These are phyloP conservation scores for Sisyra terminalis DNA, from an alignment of 2,888 invertebrate genomes.

Conservation along the genomic window DNA sequence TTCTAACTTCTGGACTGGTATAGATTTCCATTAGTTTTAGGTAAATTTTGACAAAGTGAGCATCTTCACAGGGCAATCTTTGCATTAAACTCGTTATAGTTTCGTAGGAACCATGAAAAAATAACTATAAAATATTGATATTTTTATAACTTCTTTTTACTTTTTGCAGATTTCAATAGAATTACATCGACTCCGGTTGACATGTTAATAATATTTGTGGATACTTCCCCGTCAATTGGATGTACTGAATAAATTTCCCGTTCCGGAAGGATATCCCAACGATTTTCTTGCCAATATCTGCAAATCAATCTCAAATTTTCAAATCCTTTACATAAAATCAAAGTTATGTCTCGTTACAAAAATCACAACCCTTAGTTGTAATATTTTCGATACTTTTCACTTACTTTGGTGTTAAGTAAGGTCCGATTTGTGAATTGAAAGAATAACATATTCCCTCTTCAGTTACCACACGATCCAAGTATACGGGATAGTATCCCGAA, in stretches of 20 bases:
- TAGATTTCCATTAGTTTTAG: constrained; percentile 22
- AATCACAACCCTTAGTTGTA: too few species aligned
- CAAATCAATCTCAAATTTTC: constrained; percentile 5
- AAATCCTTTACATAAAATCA: too few species aligned
- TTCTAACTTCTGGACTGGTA: constrained; percentile 20
- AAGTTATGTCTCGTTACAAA: too few species aligned
- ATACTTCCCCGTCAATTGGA: constrained; percentile 59
- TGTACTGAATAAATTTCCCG: constrained; percentile 39
- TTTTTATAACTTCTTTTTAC: background rate
- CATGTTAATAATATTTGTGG: constrained; percentile 53
- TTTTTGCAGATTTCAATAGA: background rate
- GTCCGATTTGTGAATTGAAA: constrained; percentile 45
- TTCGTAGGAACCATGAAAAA: constrained; percentile 49
- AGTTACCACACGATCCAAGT: constrained; percentile 40
- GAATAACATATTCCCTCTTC: constrained; percentile 56
- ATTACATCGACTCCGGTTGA: constrained; percentile 46
- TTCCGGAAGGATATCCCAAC: constrained; percentile 32
- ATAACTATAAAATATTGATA: constrained; percentile 28
- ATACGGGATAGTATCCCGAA: constrained; percentile 18
- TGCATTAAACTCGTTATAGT: constrained; percentile 45
- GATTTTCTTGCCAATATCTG: constrained; percentile 40
- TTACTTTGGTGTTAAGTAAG: constrained; percentile 39
- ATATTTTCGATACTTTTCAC: too few species aligned
- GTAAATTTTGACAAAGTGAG: constrained; percentile 22
- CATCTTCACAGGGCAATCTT: constrained; percentile 19